A percentile compares a stretch with the other conserved stretches of the same genome.
These are phyloP conservation scores for Microchirus variegatus DNA, from an alignment of 2,797 vertebrate genomes.

Conservation along the genomic window DNA sequence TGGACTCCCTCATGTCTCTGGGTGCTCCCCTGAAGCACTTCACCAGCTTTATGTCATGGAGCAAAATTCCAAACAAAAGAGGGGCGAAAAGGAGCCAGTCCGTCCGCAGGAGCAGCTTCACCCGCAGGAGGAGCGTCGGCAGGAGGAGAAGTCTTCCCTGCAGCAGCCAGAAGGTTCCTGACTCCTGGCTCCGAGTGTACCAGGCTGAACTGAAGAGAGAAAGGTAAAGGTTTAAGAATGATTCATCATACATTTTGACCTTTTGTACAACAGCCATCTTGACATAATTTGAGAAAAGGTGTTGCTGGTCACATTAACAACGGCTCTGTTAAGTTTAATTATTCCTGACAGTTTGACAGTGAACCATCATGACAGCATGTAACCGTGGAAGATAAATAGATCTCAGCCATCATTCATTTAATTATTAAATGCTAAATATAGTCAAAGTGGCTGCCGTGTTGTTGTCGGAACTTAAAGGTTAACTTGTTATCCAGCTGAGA, in stretches of 20 bases:
- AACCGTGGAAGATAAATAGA: too few species aligned
- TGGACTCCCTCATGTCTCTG: slow-evolving; percentile 79
- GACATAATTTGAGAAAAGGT: too few species aligned
- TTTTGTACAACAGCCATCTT: too few species aligned
- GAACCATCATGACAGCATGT: too few species aligned
- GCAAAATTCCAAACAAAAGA: slow-evolving; percentile 40
- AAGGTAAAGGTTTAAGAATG: slow-evolving; percentile 57
- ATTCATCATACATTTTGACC: too few species aligned
- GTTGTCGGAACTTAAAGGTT: too few species aligned
- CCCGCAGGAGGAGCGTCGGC: slow-evolving; percentile 63
- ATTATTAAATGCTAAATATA: not conserved
- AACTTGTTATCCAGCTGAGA: slow-evolving; percentile 13
- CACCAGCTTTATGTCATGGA: slow-evolving; percentile 69
- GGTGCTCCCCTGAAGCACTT: slow-evolving; percentile 78
- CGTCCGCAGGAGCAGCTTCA: slow-evolving; percentile 74
- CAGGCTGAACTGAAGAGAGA: slow-evolving; percentile 81
- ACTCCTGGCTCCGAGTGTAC: slow-evolving; percentile 81
- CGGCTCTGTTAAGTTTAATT: too few species aligned
- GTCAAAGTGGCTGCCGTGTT: too few species aligned
- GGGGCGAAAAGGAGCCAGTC: slow-evolving; percentile 55
- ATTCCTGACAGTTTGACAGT: too few species aligned
- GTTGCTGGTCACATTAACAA: too few species aligned
- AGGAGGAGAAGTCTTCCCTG: slow-evolving; percentile 75
- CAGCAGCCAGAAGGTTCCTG: slow-evolving; percentile 70
- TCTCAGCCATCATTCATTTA: not conserved